Conservation (phyloP, 2,113 vertebrate species). For the Alethe diademata region DNA sequence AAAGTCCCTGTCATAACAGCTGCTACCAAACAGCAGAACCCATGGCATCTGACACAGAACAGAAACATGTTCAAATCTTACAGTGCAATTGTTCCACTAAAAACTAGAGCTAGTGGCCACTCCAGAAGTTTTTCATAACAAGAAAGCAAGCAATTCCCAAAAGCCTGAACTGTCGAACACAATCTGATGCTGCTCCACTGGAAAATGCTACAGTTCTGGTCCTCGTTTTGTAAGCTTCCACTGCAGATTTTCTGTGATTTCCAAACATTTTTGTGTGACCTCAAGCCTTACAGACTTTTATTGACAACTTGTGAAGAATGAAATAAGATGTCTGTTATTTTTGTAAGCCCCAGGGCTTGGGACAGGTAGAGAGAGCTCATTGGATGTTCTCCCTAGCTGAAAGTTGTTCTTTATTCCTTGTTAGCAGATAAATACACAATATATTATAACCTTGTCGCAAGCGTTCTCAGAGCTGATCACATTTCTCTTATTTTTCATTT, state of each 20-base stretch:
- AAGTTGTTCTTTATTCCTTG: not conserved
- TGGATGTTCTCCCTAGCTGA: not conserved
- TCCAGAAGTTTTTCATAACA: not conserved
- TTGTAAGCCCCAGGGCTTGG: not conserved
- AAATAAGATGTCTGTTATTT: not conserved
- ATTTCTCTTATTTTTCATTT: not conserved
- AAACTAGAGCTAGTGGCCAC: not conserved
- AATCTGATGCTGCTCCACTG: not conserved
- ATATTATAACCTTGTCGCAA: not conserved
- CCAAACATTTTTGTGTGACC: not conserved
- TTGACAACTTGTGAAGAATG: not conserved
- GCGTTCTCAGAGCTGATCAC: not conserved
- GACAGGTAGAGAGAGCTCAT: not conserved
- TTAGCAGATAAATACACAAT: not conserved
- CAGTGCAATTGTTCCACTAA: not conserved
- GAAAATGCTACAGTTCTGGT: not conserved
- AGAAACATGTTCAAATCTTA: not conserved
- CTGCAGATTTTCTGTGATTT: not conserved
- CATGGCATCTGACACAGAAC: not conserved
- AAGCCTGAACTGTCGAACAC: not conserved
- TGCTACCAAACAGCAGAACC: not conserved
- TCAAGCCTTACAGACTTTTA: not conserved
- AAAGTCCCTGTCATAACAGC: not conserved
- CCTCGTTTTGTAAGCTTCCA: not conserved
- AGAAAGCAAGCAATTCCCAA: not conserved